Percentiles rank a stretch among this genome's conserved stretches.
Conservation (phyloP, 2,888 invertebrate species). For the Drosophila parthenogenetica region DNA sequence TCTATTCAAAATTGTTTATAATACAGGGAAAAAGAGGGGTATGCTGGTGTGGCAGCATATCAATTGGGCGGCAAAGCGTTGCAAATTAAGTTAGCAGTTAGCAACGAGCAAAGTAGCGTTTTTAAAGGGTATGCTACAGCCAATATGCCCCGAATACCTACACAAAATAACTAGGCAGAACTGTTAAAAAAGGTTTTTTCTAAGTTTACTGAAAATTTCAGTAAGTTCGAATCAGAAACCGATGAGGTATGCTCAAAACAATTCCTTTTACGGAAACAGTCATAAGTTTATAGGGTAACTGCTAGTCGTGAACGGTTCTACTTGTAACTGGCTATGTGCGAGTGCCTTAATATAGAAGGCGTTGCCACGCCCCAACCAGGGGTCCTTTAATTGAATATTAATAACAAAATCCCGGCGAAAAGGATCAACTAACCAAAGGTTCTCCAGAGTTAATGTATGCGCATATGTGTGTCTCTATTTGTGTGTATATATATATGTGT, state of each 20-base stretch:
- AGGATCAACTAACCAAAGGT: slow-evolving; percentile 32
- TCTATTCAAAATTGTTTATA: background rate
- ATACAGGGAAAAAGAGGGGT: background rate
- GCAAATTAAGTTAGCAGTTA: too few relatives aligned
- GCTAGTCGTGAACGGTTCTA: background rate
- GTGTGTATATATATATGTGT: slow-evolving; percentile 2
- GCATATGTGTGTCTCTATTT: slow-evolving; percentile 9
- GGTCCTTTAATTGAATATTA: slow-evolving; percentile 76
- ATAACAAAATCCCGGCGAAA: slow-evolving; percentile 69
- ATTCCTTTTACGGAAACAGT: too few relatives aligned
- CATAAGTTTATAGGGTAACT: background rate
- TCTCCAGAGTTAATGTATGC: slow-evolving; percentile 45
- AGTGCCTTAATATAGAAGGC: slow-evolving; percentile 3
- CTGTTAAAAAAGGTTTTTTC: too few relatives aligned
- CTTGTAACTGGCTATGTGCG: too few relatives aligned
- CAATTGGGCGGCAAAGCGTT: too few relatives aligned
- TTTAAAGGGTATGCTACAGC: too few relatives aligned
- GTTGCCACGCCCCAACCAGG: slow-evolving; percentile 5
- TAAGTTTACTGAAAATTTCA: too few relatives aligned
- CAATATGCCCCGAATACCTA: too few relatives aligned
- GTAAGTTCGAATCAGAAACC: too few relatives aligned
- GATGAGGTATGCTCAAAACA: too few relatives aligned
- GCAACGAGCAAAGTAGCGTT: too few relatives aligned
- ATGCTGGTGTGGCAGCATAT: background rate
- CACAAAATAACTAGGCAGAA: too few relatives aligned